Evolutionary conservation across 2,797 vertebrate genomes (phyloP), one percentile per base, ranked within the genome.

Genomic region (Anisognathus igniventris): DNA sequence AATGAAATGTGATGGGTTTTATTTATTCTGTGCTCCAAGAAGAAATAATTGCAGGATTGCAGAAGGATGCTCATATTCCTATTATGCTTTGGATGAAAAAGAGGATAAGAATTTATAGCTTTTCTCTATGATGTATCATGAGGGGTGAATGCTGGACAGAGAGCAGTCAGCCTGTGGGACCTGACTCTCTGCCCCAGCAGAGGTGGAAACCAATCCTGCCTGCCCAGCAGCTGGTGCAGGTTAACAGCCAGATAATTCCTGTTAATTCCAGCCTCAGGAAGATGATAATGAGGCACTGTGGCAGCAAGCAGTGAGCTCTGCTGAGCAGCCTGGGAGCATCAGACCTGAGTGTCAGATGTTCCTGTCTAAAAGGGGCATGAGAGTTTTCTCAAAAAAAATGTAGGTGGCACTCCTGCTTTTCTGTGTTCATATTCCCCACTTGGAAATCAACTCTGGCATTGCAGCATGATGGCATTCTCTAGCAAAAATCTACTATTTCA

Each of bases 81-180:
- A 3, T 42, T 28, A 18, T 6, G 22, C 27, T 65, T 83, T 74
- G 47, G 24, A 60, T 86, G 72, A 40, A 71, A 65, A 86, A 67
- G 17, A 57, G 25, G 8, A 15, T 65, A 19, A 23, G 48, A 74
- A 88, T 77, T 76, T 22, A 17, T 20, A 40, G 30, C 14, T 68
- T 42, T 75, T 23, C 20, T 28, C 1, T 6, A 25, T 42, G n/a
- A n/a, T 4, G 35, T 16, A 25, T 56, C 25, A 8, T 0, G 1
- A 57, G 19, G 18, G 10, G 8, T 53, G 40, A 66, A 47, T 24
- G 56, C 30, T 50, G 56, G 20, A 13, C 60, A 70, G 60, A 57
- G 65, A 75, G 37, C 20, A 30, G 25, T 14, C 53, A 53, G n/a
- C 24, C 56, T 40, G 28, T 39, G 56, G 44, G 58, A 16, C 14